Percentiles rank a stretch among this genome's conserved stretches.
Conservation (phyloP, 1,140 invertebrate species). For the Zaprionus davidi region DNA sequence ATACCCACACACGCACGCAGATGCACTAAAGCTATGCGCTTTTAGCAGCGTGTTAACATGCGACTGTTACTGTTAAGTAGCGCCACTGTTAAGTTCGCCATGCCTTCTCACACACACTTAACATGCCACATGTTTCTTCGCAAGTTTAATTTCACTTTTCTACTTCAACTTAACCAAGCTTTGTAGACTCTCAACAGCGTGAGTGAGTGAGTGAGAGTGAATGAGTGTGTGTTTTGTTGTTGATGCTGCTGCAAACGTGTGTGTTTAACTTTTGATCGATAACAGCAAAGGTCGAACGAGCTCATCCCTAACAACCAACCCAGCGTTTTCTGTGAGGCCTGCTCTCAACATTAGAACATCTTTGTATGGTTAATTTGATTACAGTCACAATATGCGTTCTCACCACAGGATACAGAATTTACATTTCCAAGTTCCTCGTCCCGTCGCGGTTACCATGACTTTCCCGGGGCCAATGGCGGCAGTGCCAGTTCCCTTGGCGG, state of each 20-base stretch:
- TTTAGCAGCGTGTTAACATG: conserved; percentile 27
- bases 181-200: conserved; percentile 29
- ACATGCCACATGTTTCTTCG: conserved; percentile 5
- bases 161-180: not conserved
- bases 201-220: conserved; percentile 3
- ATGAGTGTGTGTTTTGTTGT: conserved; percentile 30
- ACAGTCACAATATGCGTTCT: conserved; percentile 85
- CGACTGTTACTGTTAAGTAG: conserved; percentile 39
- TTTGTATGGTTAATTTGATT: conserved; percentile 81
- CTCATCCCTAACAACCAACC: not conserved
- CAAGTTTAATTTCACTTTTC: not conserved
- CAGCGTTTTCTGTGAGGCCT: conserved; percentile 67
- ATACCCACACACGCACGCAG: conserved; percentile 5
- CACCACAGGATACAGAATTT: conserved; percentile 85
- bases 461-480: conserved; percentile 74
- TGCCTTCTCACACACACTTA: conserved; percentile 2
- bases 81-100: conserved; percentile 36
- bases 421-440: conserved; percentile 82
- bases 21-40: conserved; percentile 1
- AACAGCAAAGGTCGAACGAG: conserved; percentile 12
- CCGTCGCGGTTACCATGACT: conserved; percentile 78
- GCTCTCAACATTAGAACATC: conserved; percentile 79
- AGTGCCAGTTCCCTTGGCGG: conserved; percentile 73
- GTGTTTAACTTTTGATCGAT: conserved; percentile 19
- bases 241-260: conserved; percentile 37